Base-by-base conservation (phyloP, 2,888 invertebrate genomes). In the Zootermopsis nevadensis region DNA sequence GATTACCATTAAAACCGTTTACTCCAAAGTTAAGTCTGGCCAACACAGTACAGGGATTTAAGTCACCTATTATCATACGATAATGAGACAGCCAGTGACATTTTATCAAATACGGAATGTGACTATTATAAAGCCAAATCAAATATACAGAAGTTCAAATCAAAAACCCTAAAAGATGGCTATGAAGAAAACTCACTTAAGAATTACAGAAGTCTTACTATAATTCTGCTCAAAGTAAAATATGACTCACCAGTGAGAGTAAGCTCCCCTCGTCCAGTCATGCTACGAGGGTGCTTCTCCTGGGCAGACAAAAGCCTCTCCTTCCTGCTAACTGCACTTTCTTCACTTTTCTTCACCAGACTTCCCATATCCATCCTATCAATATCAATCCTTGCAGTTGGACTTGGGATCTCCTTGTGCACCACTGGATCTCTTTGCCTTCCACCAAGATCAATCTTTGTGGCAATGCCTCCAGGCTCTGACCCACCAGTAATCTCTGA, bases 221-320 rank as follows among this genome's bases (percentile, higher is more conserved):
- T 3, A 15, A 0, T 48, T 19, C 48, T 19, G 19, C 15, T 33
- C 12, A 19, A 53, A 77, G 0, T 48, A 30, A 77, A 77, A n/a
- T 31, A 30, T 31, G 15, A 31, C 74, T 77, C 53, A 86, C 86
- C 86, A 80, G 88, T 89, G 0, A 90, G 86, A 0, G 89, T 89
- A 19, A 90, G 86, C 77, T 89, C 90, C 19, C 84, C 83, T 38
- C 84, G 82, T 8, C 85, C 83, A 66, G 83, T 81, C 60, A 84
- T 84, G 33, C 83, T 76, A 81, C 88, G 88, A 22, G 90, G 89
- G 86, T 90, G 89, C 85, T 89, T 90, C 77, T 90, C 89, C 72
- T 89, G 89, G 69, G 89, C 88, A 83, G 89, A 87, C 84, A 82
- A 77, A 35, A 83, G 76, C 10, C 69, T 79, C 27, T 83, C 83